Evolutionary conservation across 2,797 vertebrate species (phyloP).

Genomic region (Chrosomus eos): DNA sequence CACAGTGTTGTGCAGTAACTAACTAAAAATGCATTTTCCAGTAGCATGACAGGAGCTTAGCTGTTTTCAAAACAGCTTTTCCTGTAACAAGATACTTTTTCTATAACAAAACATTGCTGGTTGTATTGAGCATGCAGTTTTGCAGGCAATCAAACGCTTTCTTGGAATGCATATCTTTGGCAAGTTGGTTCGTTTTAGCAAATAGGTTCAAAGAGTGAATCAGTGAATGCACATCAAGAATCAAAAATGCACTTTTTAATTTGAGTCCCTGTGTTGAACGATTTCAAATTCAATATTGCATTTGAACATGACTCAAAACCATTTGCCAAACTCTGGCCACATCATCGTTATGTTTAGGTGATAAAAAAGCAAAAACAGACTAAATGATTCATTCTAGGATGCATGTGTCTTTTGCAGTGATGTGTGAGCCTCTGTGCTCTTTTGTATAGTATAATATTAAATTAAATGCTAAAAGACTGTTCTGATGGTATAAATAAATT

Average conservation of each 20-base stretch:
- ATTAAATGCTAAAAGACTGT: neutral
- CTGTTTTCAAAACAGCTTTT: neutral
- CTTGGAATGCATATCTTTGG: neutral
- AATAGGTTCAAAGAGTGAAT: neutral
- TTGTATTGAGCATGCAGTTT: neutral
- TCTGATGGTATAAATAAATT: neutral
- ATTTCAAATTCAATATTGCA: too few relatives aligned
- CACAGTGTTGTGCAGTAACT: constrained; percentile 8
- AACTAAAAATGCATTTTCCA: neutral
- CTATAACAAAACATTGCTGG: neutral
- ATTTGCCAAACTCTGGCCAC: neutral
- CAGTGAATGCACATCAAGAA: too few relatives aligned
- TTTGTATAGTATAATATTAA: neutral
- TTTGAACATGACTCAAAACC: neutral
- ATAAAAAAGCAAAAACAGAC: neutral
- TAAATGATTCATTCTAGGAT: neutral
- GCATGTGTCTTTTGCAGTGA: neutral
- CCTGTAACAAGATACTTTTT: neutral
- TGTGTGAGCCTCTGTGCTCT: neutral
- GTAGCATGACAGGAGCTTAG: neutral
- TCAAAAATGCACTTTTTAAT: neutral
- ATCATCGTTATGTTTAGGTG: neutral
- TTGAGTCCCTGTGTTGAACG: neutral
- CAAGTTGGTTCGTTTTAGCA: neutral
- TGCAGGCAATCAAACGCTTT: neutral